phyloP scores from a whole-genome alignment of 1,140 invertebrate genomes.

The Lysiphlebus fabarum region DNA sequence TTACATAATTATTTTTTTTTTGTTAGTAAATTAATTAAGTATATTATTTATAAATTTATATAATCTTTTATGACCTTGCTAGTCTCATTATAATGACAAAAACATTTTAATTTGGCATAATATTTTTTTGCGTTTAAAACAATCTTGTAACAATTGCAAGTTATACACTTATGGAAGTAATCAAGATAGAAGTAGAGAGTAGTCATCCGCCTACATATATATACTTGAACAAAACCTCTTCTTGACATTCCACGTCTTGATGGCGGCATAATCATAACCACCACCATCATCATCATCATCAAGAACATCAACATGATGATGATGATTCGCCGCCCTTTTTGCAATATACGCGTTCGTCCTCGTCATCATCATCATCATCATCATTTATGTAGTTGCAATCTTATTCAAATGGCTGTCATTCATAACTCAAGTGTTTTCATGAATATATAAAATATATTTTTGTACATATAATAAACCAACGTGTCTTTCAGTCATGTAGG shows the following conservation, averaged over 20 bases:
- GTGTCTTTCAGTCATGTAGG: no score
- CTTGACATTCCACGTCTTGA: slow-evolving; percentile 14
- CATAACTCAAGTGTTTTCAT: slow-evolving; percentile 11
- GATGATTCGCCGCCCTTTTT: slow-evolving; percentile 22
- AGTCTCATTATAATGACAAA: no score
- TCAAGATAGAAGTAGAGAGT: slow-evolving; percentile 25
- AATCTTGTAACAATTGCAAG: slow-evolving; percentile 15
- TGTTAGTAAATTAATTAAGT: no score
- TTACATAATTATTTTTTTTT: no score
- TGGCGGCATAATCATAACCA: slow-evolving; percentile 1
- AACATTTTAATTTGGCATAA: slow-evolving; percentile 7
- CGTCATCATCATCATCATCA: not conserved
- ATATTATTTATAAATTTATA: no score
- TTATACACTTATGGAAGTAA: slow-evolving; percentile 18
- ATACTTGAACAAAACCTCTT: not conserved
- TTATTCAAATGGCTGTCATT: slow-evolving; percentile 4
- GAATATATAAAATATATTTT: no score
- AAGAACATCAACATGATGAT: no score
- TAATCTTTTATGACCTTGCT: no score
- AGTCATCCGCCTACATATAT: slow-evolving; percentile 11
- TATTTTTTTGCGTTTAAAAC: slow-evolving; percentile 7
- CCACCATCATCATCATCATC: no score
- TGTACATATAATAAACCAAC: no score
- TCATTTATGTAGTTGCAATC: no score
- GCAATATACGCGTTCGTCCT: slow-evolving; percentile 5